Conservation (phyloP, 1,140 invertebrate genomes). For the Zaprionus kolodkinae region DNA sequence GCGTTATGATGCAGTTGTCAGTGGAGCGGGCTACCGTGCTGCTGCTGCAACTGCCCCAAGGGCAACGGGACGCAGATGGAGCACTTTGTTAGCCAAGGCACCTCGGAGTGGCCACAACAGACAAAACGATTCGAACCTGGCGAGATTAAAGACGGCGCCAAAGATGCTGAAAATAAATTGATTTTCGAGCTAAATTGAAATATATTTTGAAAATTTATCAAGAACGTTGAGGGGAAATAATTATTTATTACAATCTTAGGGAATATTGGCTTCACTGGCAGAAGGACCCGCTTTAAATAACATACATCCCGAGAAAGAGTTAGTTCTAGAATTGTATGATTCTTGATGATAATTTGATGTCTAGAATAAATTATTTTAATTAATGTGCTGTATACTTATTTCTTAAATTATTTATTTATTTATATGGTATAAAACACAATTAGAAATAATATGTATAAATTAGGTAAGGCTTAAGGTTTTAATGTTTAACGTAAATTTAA, state of each 20-base stretch:
- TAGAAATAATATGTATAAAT: too few species aligned
- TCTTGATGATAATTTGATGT: too few species aligned
- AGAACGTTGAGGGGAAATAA: not conserved
- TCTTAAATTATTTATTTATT: too few species aligned
- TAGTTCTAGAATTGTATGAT: too few species aligned
- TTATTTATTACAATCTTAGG: not conserved
- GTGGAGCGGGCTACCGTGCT: slow-evolving; percentile 70
- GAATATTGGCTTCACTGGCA: too few species aligned
- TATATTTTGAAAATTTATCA: not conserved
- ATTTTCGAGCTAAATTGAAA: not conserved
- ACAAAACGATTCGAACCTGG: not conserved
- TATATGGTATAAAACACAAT: too few species aligned
- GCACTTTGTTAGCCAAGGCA: slow-evolving; percentile 24
- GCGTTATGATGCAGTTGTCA: slow-evolving; percentile 80
- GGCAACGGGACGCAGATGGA: slow-evolving; percentile 7
- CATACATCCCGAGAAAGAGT: too few species aligned
- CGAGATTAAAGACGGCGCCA: slow-evolving; percentile 13
- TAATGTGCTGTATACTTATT: too few species aligned
- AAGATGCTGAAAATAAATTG: slow-evolving; percentile 4
- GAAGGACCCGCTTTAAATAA: too few species aligned
- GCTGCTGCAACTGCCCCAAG: slow-evolving; percentile 9
- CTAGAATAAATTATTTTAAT: too few species aligned
- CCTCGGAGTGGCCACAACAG: slow-evolving; percentile 7
- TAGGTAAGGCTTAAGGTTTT: too few species aligned
- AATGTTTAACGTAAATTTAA: too few species aligned